Percentiles rank a stretch among this genome's conserved stretches.
Evolutionary conservation across 2,113 vertebrate species (phyloP).

Genomic region (Vulpes vulpes): DNA sequence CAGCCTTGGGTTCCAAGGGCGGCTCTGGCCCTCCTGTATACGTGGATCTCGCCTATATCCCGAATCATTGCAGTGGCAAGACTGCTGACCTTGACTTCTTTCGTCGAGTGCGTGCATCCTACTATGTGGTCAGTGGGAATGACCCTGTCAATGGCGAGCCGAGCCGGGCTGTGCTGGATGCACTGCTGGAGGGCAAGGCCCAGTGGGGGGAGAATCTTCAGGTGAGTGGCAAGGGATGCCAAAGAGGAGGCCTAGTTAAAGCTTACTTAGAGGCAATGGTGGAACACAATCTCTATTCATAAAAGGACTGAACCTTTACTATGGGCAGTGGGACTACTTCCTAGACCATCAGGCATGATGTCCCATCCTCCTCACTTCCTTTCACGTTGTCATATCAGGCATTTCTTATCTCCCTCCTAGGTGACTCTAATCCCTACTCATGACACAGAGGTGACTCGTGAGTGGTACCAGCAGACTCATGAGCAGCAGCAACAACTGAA

Average conservation of each 20-base stretch:
- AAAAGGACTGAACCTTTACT: background rate
- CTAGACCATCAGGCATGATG: background rate
- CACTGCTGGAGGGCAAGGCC: slow-evolving; percentile 96
- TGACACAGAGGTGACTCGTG: slow-evolving; percentile 97
- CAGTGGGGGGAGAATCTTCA: slow-evolving; percentile 99
- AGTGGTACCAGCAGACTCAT: slow-evolving; percentile 99
- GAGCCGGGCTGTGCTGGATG: slow-evolving; percentile 94
- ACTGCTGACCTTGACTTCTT: slow-evolving; percentile 98
- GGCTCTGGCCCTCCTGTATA: slow-evolving; percentile 92
- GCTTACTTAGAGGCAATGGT: background rate
- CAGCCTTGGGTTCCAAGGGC: slow-evolving; percentile 83
- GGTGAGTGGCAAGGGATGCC: slow-evolving; percentile 87
- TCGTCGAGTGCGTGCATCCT: slow-evolving; percentile 94
- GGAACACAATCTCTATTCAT: background rate
- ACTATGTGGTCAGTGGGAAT: slow-evolving; percentile 98
- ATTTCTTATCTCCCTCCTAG: slow-evolving; percentile 84
- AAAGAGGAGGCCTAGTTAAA: background rate
- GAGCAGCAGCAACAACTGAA: slow-evolving; percentile 98
- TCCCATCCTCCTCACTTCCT: background rate
- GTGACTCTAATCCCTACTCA: slow-evolving; percentile 99
- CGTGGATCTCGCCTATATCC: slow-evolving; percentile 98
- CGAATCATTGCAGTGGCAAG: slow-evolving; percentile 99
- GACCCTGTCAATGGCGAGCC: slow-evolving; percentile 94
- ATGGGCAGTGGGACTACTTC: background rate
- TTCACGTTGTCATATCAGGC: slow-evolving; percentile 10